Evolutionary conservation across 2,113 vertebrate species (phyloP), one percentile per base, ranked within the genome.

Genomic region (Cyanistes caeruleus): DNA sequence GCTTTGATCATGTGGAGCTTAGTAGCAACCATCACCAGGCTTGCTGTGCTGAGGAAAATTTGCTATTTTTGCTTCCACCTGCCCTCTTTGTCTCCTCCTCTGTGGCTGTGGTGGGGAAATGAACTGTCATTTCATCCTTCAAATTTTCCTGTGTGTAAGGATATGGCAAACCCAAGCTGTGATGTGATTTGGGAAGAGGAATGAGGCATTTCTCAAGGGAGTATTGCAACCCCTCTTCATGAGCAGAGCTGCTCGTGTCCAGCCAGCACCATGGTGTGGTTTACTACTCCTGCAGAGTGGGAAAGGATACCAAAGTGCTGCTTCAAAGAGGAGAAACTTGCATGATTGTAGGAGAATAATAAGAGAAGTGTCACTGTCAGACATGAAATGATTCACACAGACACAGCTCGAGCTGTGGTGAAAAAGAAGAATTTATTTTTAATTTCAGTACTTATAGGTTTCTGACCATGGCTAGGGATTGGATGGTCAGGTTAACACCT

Each of bases 121-220:
- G 3, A 83, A 9, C 10, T n/a, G 33, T 58, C 0, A 0, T 59
- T 63, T 23, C 19, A 39, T 59, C 44, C 33, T 53, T 59, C 49
- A 22, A 0, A 25, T n/a, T 75, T 23, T 72, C 27, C 4, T 17
- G 0, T 31, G 33, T 24, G 51, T 44, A 58, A 69, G n/a, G 1
- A 1, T 12, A 59, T 7, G 41, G 44, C 31, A 83, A 87, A 67
- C 15, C 2, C 22, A 73, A 67, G 15, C 1, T 27, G 5, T 15
- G 53, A 19, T 43, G 51, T 7, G 6, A 33, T 58, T 62, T 82
- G 35, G 76, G 53, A 89, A 68, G 35, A 80, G 39, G 41, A 43
- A 79, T 48, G 2, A 2, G 28, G 13, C 1, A 3, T 65, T 85
- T 84, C 60, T 83, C 13, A 58, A 41, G 46, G 30, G 1, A 13